phyloP scores from a whole-genome alignment of 2,797 vertebrate genomes.

The Coendou prehensilis region DNA sequence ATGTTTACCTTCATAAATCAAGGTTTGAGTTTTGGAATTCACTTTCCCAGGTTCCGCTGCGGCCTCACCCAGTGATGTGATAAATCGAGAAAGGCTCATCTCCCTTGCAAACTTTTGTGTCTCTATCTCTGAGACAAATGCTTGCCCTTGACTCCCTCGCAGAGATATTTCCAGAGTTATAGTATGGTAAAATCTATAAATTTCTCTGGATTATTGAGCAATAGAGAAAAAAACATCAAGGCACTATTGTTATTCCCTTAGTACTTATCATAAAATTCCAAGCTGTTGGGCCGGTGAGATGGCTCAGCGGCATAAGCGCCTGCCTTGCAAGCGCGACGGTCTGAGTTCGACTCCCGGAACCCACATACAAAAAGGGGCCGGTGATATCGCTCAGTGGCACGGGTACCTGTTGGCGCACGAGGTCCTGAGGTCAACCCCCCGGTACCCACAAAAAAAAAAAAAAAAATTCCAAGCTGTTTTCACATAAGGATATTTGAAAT shows the following conservation, averaged over 20 bases:
- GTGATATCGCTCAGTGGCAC: too few species aligned
- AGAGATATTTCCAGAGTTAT: conserved; percentile 31
- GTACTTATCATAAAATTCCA: conserved; percentile 44
- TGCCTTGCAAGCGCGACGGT: too few species aligned
- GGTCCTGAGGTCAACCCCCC: too few species aligned
- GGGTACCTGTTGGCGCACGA: too few species aligned
- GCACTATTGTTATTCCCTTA: conserved; percentile 47
- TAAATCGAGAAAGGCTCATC: neutral
- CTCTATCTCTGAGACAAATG: neutral
- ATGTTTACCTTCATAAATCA: neutral
- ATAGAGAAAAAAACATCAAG: neutral
- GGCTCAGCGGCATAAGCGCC: too few species aligned
- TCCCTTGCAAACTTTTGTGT: conserved; percentile 32
- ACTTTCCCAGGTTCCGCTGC: neutral
- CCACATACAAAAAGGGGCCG: too few species aligned
- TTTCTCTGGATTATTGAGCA: conserved; percentile 41
- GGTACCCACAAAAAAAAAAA: too few species aligned
- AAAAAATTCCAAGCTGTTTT: neutral
- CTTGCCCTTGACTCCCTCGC: neutral
- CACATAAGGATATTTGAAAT: neutral
- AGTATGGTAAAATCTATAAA: conserved; percentile 50
- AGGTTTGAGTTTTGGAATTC: neutral
- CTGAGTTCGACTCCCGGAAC: too few species aligned
- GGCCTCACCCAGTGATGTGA: neutral
- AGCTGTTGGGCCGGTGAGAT: neutral